Conservation (phyloP, 2,888 invertebrate species). For the Dendrolimus pini region DNA sequence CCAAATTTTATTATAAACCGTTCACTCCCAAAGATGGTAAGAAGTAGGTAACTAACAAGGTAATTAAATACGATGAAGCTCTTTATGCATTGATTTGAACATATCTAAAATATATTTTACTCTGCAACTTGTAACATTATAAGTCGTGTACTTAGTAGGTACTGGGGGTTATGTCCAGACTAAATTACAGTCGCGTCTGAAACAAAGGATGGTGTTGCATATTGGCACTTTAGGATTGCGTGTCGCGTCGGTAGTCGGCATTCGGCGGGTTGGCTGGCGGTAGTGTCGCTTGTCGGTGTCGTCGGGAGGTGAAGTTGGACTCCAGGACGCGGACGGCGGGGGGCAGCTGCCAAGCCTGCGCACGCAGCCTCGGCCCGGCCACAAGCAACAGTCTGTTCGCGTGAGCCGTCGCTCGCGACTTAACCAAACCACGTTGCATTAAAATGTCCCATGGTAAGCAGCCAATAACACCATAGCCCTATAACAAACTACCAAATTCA, state of each 20-base stretch:
- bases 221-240: background rate
- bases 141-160: too few species aligned
- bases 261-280: slow-evolving; percentile 4
- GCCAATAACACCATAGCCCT: slow-evolving; percentile 28
- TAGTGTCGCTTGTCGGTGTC: background rate
- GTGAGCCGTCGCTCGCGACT: slow-evolving; percentile 56
- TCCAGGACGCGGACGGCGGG: slow-evolving; percentile 22
- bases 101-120: too few species aligned
- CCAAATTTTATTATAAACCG: too few species aligned
- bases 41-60: too few species aligned
- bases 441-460: slow-evolving; percentile 68
- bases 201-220: background rate
- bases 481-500: slow-evolving; percentile 20
- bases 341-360: slow-evolving; percentile 39
- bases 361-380: slow-evolving; percentile 57
- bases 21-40: too few species aligned
- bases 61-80: too few species aligned
- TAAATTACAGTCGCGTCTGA: background rate
- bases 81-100: too few species aligned
- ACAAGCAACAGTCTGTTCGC: slow-evolving; percentile 72
- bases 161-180: too few species aligned
- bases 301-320: slow-evolving; percentile 12
- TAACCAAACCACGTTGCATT: slow-evolving; percentile 41
- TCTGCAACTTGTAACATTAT: too few species aligned
- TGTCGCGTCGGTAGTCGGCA: background rate